Evolutionary conservation across 2,113 vertebrate species (phyloP).

Genomic region (Gymnocephalus cernua): DNA sequence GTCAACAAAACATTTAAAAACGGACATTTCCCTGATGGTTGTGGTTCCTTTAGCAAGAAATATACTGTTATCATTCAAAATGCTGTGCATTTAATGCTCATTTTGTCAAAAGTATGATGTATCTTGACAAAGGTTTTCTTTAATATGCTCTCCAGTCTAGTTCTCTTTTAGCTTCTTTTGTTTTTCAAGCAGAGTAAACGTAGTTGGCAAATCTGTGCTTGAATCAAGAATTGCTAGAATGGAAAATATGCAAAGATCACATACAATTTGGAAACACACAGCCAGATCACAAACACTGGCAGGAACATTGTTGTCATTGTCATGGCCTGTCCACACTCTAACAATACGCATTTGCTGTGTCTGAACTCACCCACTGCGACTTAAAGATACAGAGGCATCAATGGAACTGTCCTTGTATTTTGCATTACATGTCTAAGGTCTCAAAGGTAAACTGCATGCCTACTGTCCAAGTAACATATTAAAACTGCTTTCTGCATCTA

Average conservation of each 20-base stretch:
- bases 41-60: slow-evolving; percentile 42
- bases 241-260: slow-evolving; percentile 45
- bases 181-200: slow-evolving; percentile 29
- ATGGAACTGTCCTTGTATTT: slow-evolving; percentile 14
- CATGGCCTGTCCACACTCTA: neutral
- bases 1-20: slow-evolving; percentile 44
- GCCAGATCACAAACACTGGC: slow-evolving; percentile 19
- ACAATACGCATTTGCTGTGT: neutral
- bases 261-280: slow-evolving; percentile 35
- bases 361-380: slow-evolving; percentile 3
- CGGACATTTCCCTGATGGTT: slow-evolving; percentile 69
- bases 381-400: slow-evolving; percentile 44
- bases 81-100: slow-evolving; percentile 54
- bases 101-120: slow-evolving; percentile 21
- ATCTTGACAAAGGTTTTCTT: neutral
- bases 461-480: neutral
- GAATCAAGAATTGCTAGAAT: slow-evolving; percentile 14
- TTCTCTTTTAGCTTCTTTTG: neutral
- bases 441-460: slow-evolving; percentile 17
- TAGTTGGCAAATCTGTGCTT: slow-evolving; percentile 46
- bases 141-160: slow-evolving; percentile 32
- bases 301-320: slow-evolving; percentile 3
- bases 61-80: slow-evolving; percentile 50
- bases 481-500: slow-evolving; percentile 7
- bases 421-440: slow-evolving; percentile 12